Evolutionary conservation across 2,113 vertebrate genomes (phyloP), one percentile per base, ranked within the genome.

Genomic region (Balaeniceps rex): DNA sequence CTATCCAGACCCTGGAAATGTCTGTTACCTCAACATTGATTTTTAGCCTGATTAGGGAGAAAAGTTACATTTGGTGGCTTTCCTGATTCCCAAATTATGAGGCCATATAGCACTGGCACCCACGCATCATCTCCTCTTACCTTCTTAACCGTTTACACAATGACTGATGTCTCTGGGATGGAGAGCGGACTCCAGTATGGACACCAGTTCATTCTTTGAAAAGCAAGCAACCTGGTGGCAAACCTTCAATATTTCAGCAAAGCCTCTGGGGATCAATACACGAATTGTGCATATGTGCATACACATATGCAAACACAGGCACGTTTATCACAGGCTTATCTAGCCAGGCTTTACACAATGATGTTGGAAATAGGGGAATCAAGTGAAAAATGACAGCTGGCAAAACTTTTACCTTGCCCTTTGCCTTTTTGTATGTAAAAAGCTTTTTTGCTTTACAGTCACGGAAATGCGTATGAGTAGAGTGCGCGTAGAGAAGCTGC

Each of bases 311-410:
- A 65, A 96, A 87, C 77, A 66, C 3, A 5, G 15, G 42, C 57
- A 47, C 34, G 58, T 87, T 96, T 88, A 92, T 85, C 78, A 85
- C 2, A 76, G 72, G 44, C 16, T 93, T 93, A 89, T 86, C 90
- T 76, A 61, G 52, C 38, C 75, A 68, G 38, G 34, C 29, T 95
- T 71, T 64, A 36, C 22, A 81, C 18, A 72, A 19, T 14, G 51
- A 60, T 64, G 57, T 12, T 82, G 82, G 60, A 95, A 91, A 64
- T n/a, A 49, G 46, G 58, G 33, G 34, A 82, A 96, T 60, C 5
- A 7, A 97, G 88, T 60, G 46, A 87, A 95, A 97, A 96, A 58
- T 64, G 60, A 29, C 60, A 83, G 83, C 34, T 80, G 87, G 52
- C 10, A 90, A 81, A 80, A 70, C 51, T 78, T 91, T 40, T 75